A percentile compares a stretch with the other conserved stretches of the same genome.
Conservation (phyloP, 2,113 vertebrate genomes). For the Isichthys henryi region DNA sequence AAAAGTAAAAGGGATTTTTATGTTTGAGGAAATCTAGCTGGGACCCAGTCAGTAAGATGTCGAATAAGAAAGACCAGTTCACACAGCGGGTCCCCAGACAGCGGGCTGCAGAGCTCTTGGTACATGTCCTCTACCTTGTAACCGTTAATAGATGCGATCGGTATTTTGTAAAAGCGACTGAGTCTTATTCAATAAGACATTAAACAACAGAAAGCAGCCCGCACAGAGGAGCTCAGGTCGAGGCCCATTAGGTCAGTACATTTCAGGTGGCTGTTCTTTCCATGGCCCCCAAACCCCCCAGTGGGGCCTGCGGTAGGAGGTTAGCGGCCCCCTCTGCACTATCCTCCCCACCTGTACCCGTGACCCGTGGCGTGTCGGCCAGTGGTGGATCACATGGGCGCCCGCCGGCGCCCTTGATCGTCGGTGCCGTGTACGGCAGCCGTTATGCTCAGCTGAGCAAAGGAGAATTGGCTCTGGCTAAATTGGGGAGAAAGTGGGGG, state of each 20-base stretch:
- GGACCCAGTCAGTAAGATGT: not conserved
- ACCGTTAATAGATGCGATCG: not conserved
- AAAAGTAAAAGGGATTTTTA: not conserved
- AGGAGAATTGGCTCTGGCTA: not conserved
- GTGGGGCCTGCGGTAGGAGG: not conserved
- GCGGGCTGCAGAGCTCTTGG: not conserved
- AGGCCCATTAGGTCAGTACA: not conserved
- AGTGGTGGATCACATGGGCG: not conserved
- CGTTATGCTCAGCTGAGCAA: conserved; percentile 1
- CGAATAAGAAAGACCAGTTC: not conserved
- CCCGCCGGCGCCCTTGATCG: not conserved
- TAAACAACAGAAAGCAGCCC: not conserved
- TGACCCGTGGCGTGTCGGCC: not conserved
- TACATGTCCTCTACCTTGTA: not conserved
- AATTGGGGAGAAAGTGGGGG: not conserved
- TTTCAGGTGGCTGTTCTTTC: not conserved
- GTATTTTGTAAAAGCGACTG: not conserved
- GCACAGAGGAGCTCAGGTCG: not conserved
- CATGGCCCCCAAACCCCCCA: not conserved
- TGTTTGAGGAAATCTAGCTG: not conserved
- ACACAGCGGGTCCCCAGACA: not conserved
- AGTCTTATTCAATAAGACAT: not conserved
- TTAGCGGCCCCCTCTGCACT: not conserved
- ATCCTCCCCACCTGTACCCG: not conserved
- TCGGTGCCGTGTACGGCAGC: not conserved